Base-by-base conservation (phyloP, 2,888 invertebrate species). In the Polyommatus icarus region DNA sequence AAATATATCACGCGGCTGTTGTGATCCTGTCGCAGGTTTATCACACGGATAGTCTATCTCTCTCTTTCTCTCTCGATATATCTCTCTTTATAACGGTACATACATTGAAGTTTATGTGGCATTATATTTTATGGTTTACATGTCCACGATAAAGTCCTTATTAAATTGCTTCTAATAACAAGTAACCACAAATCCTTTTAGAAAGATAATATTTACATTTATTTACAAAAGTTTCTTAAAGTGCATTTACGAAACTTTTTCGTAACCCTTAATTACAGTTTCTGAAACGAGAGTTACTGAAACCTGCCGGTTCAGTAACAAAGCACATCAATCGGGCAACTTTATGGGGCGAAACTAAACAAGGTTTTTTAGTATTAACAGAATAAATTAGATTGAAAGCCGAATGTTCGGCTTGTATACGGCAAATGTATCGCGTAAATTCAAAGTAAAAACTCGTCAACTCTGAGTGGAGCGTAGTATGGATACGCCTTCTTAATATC, bases 401-500 rank as follows among this genome's bases (percentile, higher is more conserved):
- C 90, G 88, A 90, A 91, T 90, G 88, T 90, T 90, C 89, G 92
- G 89, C 89, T 90, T 88, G 91, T 91, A 89, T 91, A 91, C 90
- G 90, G 88, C 86, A 92, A 91, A 91, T 91, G 91, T 90, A 90
- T 90, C 91, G 92, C 90, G 91, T 92, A 91, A 91, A 91, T 90
- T 90, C 87, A 87, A 89, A 90, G 91, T 91, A 91, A 91, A 91
- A 91, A 91, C 87, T 91, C 90, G 89, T 90, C 91, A 90, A 90
- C 89, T 89, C 82, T 50, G 79, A 78, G 80, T 78, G 79, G 78
- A 79, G 81, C n/a, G 15, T 57, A 77, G 50, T 78, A 46, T 81
- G 81, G 82, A 81, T 80, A 73, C 15, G 80, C 76, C 80, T 15
- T 10, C 40, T 10, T 57, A 57, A n/a, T 7, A n/a, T n/a, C 7